Base-by-base conservation (phyloP, 1,140 invertebrate species). In the Drosophila tropicalis region DNA sequence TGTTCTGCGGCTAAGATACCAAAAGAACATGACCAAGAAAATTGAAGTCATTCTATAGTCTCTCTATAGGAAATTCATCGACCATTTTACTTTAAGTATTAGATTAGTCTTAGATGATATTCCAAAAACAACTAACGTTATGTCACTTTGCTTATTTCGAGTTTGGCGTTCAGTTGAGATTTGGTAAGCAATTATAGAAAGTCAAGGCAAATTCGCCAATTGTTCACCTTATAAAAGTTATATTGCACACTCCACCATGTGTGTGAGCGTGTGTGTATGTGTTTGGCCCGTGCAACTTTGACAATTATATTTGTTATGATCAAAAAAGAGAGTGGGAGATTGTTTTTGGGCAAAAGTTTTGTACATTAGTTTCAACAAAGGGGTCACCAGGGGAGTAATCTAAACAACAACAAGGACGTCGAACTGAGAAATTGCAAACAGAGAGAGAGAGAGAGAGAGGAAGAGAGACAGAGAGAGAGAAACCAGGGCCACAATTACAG, bases 311-410 rank as follows among this genome's bases (percentile, higher is more conserved):
- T 22, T 51, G 44, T 51, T 51, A 22, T 51, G 44, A 19, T 5
- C 17, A 22, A 51, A 51, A 19, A 7, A 12, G 17, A 22, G 7
- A 17, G 44, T 19, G 44, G 17, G 19, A 22, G 44, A 12, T 2
- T 10, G 7, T 10, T 2, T 15, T 44, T 44, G 10, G 17, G 9
- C 44, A 6, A 51, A 51, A 51, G 17, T 19, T 51, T 51, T 51
- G 3, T 22, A 51, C 44, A 51, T 51, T 51, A 51, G n/a, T 51
- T 51, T 51, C 9, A 51, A 22, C 44, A 17, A 22, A 22, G 17
- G 44, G 44, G 44, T 22, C 44, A 19, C 44, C 44, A 19, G 9
- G 44, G 44, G 44, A 51, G 44, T 51, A 51, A 51, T 51, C 44
- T 22, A 9, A 22, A 10, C 44, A 51, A 47, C 29, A 29, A 29